Conservation (phyloP, 2,888 invertebrate species). For the Sisyra nigra region DNA sequence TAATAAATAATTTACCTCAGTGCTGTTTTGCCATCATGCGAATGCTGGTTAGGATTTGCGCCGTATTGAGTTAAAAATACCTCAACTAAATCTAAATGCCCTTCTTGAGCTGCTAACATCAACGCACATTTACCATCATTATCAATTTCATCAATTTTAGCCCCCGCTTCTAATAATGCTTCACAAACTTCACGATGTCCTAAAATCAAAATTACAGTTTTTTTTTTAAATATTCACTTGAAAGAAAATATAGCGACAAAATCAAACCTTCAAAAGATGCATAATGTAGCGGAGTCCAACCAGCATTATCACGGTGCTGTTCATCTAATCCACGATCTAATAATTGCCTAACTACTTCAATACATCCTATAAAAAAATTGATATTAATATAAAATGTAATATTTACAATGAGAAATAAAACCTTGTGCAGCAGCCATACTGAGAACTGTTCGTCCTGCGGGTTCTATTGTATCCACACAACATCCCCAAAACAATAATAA, state of each 20-base stretch:
- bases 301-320: constrained; percentile 81
- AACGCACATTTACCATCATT: constrained; percentile 82
- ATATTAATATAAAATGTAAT: not conserved
- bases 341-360: constrained; percentile 76
- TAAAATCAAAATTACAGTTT: constrained; percentile 17
- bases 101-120: constrained; percentile 81
- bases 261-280: constrained; percentile 72
- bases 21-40: constrained; percentile 83
- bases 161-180: constrained; percentile 71
- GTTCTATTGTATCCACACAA: constrained; percentile 87
- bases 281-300: constrained; percentile 95
- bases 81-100: constrained; percentile 52
- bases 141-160: constrained; percentile 75
- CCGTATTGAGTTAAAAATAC: constrained; percentile 55
- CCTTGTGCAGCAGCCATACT: constrained; percentile 76
- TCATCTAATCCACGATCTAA: constrained; percentile 77
- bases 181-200: constrained; percentile 74
- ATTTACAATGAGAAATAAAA: constrained; percentile 11
- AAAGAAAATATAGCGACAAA: not conserved
- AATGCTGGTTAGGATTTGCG: constrained; percentile 68
- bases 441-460: constrained; percentile 80
- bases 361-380: constrained; percentile 35
- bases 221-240: not conserved
- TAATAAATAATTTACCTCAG: constrained; percentile 37
- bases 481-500: constrained; percentile 89